phyloP scores from a whole-genome alignment of 2,888 invertebrate genomes.

The Nomada ferruginata region DNA sequence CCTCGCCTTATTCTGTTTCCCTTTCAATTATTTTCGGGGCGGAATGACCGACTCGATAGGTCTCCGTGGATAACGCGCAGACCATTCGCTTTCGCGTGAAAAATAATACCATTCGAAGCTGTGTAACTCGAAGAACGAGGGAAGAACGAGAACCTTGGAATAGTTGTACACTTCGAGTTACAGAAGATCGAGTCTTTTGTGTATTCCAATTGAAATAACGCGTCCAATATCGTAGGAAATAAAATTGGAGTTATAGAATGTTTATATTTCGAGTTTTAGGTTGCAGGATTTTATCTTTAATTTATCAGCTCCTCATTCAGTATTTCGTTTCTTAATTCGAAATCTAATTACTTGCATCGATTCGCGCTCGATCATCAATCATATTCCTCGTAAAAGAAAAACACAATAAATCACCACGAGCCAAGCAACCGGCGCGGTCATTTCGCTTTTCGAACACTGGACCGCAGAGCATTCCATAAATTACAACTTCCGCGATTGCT shows the following conservation, averaged over 20 bases:
- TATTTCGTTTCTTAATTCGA: too few relatives aligned
- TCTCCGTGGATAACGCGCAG: not conserved
- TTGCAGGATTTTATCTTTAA: not conserved
- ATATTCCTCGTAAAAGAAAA: not conserved
- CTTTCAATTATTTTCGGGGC: conserved; percentile 17
- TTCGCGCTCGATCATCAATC: too few relatives aligned
- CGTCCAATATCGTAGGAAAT: too few relatives aligned
- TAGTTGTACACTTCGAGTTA: not conserved
- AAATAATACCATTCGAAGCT: not conserved
- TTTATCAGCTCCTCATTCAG: too few relatives aligned
- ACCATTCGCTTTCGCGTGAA: not conserved
- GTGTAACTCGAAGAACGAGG: too few relatives aligned
- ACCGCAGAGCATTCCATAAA: not conserved
- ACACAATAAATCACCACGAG: not conserved
- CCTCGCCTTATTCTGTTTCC: not conserved
- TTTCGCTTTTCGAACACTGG: not conserved
- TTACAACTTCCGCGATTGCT: not conserved
- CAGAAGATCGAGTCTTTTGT: too few relatives aligned
- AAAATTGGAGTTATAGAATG: too few relatives aligned
- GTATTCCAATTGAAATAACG: too few relatives aligned
- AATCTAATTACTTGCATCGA: not conserved
- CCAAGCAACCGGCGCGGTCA: not conserved
- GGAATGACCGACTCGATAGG: conserved; percentile 12
- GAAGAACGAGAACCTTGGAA: too few relatives aligned
- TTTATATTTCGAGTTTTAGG: not conserved